These are phyloP conservation scores for Galago senegalensis DNA, from an alignment of 2,797 vertebrate genomes.

Conservation along the genomic window DNA sequence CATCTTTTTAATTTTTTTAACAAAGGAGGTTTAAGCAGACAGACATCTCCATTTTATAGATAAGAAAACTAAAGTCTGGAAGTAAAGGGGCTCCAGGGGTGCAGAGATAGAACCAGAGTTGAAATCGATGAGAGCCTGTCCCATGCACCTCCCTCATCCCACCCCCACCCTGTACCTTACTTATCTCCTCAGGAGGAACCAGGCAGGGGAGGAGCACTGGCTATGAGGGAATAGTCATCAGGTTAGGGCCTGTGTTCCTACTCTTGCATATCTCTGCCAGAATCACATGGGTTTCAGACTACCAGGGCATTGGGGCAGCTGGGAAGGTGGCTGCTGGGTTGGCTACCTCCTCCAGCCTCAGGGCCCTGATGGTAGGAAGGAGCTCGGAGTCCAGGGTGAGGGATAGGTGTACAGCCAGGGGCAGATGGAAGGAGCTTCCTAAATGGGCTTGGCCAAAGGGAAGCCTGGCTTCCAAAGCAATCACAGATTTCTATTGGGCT, in stretches of 20 bases:
- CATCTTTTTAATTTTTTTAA: neutral
- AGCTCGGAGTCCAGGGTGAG: neutral
- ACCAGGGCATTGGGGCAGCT: neutral
- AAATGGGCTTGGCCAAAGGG: neutral
- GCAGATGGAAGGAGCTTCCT: neutral
- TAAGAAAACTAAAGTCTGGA: neutral
- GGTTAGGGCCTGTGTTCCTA: neutral
- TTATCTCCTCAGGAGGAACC: neutral
- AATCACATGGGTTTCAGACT: neutral
- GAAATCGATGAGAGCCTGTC: neutral
- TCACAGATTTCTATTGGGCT: conserved; percentile 57
- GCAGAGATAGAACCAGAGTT: neutral
- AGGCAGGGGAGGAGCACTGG: neutral
- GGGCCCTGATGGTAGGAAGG: neutral
- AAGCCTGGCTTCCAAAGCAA: neutral
- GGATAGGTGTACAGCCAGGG: neutral
- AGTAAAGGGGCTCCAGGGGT: neutral
- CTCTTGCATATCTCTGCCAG: neutral
- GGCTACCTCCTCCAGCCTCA: neutral
- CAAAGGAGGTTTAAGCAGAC: neutral
- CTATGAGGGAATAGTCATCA: neutral
- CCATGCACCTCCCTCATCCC: neutral
- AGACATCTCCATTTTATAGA: neutral
- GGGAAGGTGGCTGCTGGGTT: neutral
- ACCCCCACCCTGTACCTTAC: fast-evolving